phyloP scores from a whole-genome alignment of 2,888 invertebrate genomes.

The Brachylomia viminalis region DNA sequence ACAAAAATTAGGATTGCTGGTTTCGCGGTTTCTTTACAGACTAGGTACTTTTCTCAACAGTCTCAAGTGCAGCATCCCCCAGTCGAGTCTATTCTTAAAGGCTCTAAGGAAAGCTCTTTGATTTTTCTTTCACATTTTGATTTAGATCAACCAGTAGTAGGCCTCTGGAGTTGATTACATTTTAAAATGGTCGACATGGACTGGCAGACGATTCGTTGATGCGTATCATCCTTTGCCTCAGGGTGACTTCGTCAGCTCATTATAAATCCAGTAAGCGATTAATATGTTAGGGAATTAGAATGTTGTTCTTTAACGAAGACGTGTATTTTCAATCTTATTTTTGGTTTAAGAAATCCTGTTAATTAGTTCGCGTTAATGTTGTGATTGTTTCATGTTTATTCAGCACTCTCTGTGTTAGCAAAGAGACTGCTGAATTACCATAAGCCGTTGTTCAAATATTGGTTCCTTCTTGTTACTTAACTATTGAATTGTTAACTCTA shows the following conservation, averaged over 20 bases:
- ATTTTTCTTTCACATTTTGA: neutral
- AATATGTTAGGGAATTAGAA: neutral
- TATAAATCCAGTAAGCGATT: slow-evolving; percentile 12
- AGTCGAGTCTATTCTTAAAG: too few species aligned
- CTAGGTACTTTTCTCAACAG: too few species aligned
- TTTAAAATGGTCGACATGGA: slow-evolving; percentile 22
- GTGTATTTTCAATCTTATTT: too few species aligned
- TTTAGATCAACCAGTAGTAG: slow-evolving; percentile 16
- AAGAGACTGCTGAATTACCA: slow-evolving; percentile 5
- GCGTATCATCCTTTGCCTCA: neutral
- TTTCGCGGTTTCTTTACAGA: too few species aligned
- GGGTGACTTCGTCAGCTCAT: slow-evolving; percentile 17
- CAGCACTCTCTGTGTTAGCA: neutral
- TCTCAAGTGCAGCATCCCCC: too few species aligned
- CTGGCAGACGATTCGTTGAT: neutral
- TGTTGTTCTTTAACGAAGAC: too few species aligned
- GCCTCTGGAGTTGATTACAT: slow-evolving; percentile 14
- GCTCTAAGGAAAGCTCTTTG: too few species aligned
- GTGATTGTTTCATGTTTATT: slow-evolving; percentile 3
- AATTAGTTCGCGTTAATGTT: slow-evolving; percentile 18
- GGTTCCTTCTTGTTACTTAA: neutral
- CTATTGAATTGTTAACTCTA: neutral
- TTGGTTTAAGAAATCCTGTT: neutral
- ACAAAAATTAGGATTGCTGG: too few species aligned
- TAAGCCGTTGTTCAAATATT: slow-evolving; percentile 20